A percentile compares a stretch with the other conserved stretches of the same genome.
Conservation (phyloP, 2,113 vertebrate species). For the Stomatorhinus ivindoensis region DNA sequence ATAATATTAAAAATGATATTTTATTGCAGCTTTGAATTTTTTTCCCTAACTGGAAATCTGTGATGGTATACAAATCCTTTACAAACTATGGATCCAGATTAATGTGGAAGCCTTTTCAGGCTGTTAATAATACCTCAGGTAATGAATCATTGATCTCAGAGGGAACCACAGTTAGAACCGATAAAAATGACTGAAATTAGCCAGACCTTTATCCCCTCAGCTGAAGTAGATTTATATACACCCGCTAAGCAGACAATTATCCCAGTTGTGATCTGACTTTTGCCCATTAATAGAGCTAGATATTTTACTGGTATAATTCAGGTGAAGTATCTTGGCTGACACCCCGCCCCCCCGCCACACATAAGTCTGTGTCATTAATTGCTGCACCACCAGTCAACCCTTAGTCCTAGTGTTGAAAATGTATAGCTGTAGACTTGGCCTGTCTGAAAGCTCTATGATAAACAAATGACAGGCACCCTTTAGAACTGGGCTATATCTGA, state of each 20-base stretch:
- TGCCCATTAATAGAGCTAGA: background rate
- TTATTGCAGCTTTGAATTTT: background rate
- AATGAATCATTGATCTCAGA: background rate
- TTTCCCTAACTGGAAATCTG: background rate
- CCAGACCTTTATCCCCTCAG: background rate
- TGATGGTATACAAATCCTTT: background rate
- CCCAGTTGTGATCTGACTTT: background rate
- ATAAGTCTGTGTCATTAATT: background rate
- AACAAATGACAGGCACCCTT: background rate
- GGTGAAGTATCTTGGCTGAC: background rate
- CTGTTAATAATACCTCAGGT: background rate
- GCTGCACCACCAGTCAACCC: background rate
- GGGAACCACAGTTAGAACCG: background rate
- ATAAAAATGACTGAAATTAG: background rate
- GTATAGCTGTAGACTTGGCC: background rate
- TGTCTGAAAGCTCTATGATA: background rate
- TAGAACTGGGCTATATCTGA: background rate
- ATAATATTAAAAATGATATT: background rate
- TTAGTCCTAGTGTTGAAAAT: background rate
- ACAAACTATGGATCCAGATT: background rate
- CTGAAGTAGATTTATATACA: background rate
- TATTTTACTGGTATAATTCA: background rate
- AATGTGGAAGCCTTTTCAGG: background rate
- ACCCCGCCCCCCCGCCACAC: background rate
- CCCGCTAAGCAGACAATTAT: background rate